Base-by-base conservation (phyloP, 2,888 invertebrate species). In the Hyalella azteca region DNA sequence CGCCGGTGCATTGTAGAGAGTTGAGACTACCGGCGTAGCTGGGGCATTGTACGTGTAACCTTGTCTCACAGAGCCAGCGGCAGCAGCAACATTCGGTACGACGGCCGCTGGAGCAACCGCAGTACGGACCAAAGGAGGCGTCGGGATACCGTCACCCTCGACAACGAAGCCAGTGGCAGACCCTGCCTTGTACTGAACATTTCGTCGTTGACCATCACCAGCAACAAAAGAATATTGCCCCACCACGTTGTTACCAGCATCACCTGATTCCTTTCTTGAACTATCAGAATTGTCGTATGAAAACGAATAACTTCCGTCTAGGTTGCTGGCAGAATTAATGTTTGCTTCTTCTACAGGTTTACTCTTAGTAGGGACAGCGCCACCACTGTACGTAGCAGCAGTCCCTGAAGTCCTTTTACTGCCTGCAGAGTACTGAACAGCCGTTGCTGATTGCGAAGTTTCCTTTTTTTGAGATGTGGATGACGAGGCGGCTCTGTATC, bases 91-190 rank as follows among this genome's bases (percentile, higher is more conserved):
- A 39, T n/a, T 22, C n/a, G 75, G 75, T 9, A 19, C 41, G 29
- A 22, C 40, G 1, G 73, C 73, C 22, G 40, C 73, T 39, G 49
- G 36, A 9, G 50, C 29, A 26, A 13, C 77, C 22, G 54, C 50
- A 22, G 80, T 77, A 66, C 59, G 77, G 22, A 79, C 82, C 11
- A 15, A 36, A 9, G 66, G 80, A 60, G 77, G 81, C 13, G 45
- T 45, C 39, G 83, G 83, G 9, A 83, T 59, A 4, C 60, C 78
- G 40, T 79, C 80, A 41, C 92, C 93, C 36, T 91, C 91, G 1
- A 94, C 93, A 86, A 93, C 92, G 87, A 93, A 94, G 0, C 94
- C 94, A 0, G 92, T 93, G 83, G 92, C 92, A 54, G 92, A 90
- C 0, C 93, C 93, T 3, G 94, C 94, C 50, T 93, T 91, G 88